phyloP scores from a whole-genome alignment of 2,888 invertebrate genomes.

The Spialia ferax region DNA sequence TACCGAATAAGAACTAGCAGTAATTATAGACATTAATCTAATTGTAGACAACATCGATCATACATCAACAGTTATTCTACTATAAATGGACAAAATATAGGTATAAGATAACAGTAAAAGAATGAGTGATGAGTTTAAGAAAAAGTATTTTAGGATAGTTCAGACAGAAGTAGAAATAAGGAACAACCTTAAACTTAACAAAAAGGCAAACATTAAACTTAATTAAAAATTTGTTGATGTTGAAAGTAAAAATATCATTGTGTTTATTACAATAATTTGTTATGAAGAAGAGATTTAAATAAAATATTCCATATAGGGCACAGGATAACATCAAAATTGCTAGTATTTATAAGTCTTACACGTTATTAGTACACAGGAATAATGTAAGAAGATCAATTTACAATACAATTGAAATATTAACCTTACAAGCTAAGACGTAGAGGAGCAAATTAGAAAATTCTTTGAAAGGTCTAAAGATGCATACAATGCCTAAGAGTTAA shows the following conservation, averaged over 20 bases:
- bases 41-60: slow-evolving; percentile 33
- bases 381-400: slow-evolving; percentile 42
- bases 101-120: slow-evolving; percentile 9
- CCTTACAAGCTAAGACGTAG: slow-evolving; percentile 45
- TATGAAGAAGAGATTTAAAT: too few relatives aligned
- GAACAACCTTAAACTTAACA: neutral
- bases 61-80: slow-evolving; percentile 34
- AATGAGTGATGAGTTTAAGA: neutral
- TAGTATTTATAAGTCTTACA: slow-evolving; percentile 23
- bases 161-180: neutral
- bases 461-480: slow-evolving; percentile 51
- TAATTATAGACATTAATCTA: slow-evolving; percentile 24
- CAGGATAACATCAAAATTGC: neutral
- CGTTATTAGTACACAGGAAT: slow-evolving; percentile 3
- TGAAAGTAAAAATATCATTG: too few relatives aligned
- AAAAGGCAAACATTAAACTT: neutral
- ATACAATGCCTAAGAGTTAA: slow-evolving; percentile 75
- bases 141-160: neutral
- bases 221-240: neutral
- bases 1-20: neutral
- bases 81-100: slow-evolving; percentile 36
- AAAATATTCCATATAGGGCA: neutral
- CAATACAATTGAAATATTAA: slow-evolving; percentile 41
- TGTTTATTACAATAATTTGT: too few relatives aligned
- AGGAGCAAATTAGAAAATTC: slow-evolving; percentile 45